Evolutionary conservation across 53 echinoderm and acorn worm species (phyloP), one percentile per base, ranked within the genome.

Genomic region (Apostichopus leukothele): DNA sequence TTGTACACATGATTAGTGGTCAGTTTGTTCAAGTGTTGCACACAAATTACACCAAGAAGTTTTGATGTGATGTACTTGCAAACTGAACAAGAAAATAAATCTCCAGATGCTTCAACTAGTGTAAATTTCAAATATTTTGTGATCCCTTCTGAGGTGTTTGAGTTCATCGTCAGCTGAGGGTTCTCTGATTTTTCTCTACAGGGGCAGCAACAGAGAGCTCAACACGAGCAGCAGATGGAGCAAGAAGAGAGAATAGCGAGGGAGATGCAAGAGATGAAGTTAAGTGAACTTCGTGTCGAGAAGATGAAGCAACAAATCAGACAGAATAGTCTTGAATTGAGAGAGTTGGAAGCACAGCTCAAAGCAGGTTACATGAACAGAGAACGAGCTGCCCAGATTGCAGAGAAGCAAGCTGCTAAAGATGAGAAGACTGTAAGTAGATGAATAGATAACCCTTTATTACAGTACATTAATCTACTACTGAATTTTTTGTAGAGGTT

Each of bases 291-390:
- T 14, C 91, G 99, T 25, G 89, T 93, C 27, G 93, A 91, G 52
- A 94, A 93, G 88, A 89, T 94, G 87, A 94, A 96, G 59, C 99
- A 99, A 79, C 99, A 99, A 88, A 93, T 99, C 78, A 67, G 99
- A n/a, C 96, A 94, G 55, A 96, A 96, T 89, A 94, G 99, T 76
- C 75, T 90, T 14, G 99, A 99, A 92, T 74, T 99, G 6, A 87
- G 99, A 59, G 99, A 99, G 83, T 76, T 99, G 54, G 96, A 94
- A 83, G 89, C 89, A 19, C 89, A 92, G 63, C 92, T 99, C 1
- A 92, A 92, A 75, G 95, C 99, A 13, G 99, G 96, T 13, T 99
- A 99, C 88, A 96, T 91, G 92, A 95, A 94, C 86, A 91, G 95
- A 57, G 99, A 99, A 80, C 76, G 99, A 27, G 90, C 93, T 39